Conservation (phyloP, 2,888 invertebrate species). For the Lacanobia wlatinum region DNA sequence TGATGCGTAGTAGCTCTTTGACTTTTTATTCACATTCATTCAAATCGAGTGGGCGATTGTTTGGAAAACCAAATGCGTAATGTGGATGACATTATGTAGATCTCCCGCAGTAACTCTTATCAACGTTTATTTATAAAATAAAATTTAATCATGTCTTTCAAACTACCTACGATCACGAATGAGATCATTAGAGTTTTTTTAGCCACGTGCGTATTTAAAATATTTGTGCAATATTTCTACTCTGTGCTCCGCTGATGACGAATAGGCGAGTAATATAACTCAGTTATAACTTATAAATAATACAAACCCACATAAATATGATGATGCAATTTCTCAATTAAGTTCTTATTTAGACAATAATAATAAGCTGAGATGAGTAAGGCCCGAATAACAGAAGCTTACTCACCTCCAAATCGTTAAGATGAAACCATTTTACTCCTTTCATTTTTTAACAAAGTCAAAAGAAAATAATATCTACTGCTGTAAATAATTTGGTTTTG, state of each 20-base stretch:
- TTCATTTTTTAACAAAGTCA: too few species aligned
- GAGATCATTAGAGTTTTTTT: slow-evolving; percentile 12
- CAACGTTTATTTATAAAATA: slow-evolving; percentile 20
- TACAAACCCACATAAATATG: background rate
- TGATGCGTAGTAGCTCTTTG: slow-evolving; percentile 24
- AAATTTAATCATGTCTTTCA: background rate
- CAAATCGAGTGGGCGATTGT: slow-evolving; percentile 29
- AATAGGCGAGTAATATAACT: slow-evolving; percentile 1
- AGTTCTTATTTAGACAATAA: background rate
- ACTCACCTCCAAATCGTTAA: too few species aligned
- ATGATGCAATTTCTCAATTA: slow-evolving; percentile 13
- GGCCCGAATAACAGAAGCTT: background rate
- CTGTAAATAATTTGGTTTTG: too few species aligned
- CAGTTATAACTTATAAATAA: background rate
- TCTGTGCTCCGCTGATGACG: slow-evolving; percentile 4
- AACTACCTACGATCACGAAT: slow-evolving; percentile 14
- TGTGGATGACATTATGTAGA: slow-evolving; percentile 14
- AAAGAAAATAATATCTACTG: too few species aligned
- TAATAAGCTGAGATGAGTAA: background rate
- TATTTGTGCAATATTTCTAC: slow-evolving; percentile 2
- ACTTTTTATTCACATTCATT: slow-evolving; percentile 38
- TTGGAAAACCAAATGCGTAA: slow-evolving; percentile 18
- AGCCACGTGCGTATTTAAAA: slow-evolving; percentile 4
- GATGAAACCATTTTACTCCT: too few species aligned
- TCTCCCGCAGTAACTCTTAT: slow-evolving; percentile 25